Evolutionary conservation across 2,113 vertebrate genomes (phyloP), one percentile per base, ranked within the genome.

Genomic region (Porphyrio hochstetteri): DNA sequence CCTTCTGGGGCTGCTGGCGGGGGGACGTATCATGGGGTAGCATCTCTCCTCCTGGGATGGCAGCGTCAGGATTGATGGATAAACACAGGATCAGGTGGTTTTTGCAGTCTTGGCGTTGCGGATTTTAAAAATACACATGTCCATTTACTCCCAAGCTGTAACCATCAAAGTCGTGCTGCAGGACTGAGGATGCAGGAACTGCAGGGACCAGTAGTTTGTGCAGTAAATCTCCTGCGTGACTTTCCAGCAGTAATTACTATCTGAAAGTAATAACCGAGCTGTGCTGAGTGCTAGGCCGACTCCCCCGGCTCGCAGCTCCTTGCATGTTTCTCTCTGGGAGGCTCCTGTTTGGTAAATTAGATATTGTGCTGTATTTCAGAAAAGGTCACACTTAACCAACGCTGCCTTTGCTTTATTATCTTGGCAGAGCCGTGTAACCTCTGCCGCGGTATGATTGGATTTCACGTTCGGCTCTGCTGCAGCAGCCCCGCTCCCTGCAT

Each of bases 311-410:
- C 84, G 65, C 94, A 93, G 76, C 95, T 91, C 90, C 92, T 93
- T 92, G 79, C 60, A 28, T 95, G 91, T 42, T 97, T 94, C 95
- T 96, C 70, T 79, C 85, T 50, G 87, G 92, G 88, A 95, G 90
- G 86, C 60, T 96, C 95, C 91, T 92, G 96, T 86, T 96, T 98
- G 84, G 95, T 97, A 97, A 97, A 97, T 98, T 96, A 95, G 93
- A 95, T 80, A 96, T 89, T 94, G 84, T 88, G 95, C 83, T 97
- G 92, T 97, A 88, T 97, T 94, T 94, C 92, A 95, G 90, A 96
- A 95, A 97, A 97, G 91, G 97, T 90, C 93, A 97, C 67, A 86
- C 92, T 91, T 95, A 96, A 88, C 90, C 94, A 93, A 48, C 2
- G 40, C 80, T 90, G 94, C 92, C 95, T 97, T 86, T 84, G 88